Percentiles rank a stretch among this genome's conserved stretches.
These are phyloP conservation scores for Mycalesis mineus DNA, from an alignment of 2,888 invertebrate species.

Conservation along the genomic window DNA sequence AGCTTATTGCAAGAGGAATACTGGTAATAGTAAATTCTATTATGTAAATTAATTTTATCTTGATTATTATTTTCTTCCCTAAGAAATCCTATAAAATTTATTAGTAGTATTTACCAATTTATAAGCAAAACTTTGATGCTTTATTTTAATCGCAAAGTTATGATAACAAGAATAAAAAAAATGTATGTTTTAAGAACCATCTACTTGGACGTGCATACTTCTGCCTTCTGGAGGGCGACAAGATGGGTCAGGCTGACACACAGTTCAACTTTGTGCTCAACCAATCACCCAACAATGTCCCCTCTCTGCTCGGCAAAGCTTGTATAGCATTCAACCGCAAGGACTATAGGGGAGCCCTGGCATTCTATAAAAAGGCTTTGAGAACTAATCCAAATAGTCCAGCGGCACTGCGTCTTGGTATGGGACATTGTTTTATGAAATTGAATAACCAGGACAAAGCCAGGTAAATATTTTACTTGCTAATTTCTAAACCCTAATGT, in stretches of 20 bases:
- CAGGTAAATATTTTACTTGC: conserved; percentile 74
- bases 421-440: conserved; percentile 99
- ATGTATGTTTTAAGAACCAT: conserved; percentile 84
- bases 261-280: conserved; percentile 99
- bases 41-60: too few relatives aligned
- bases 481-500: too few relatives aligned
- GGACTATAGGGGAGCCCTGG: conserved; percentile 95
- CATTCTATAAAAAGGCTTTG: conserved; percentile 98
- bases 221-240: conserved; percentile 98
- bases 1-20: too few relatives aligned
- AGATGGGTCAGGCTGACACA: conserved; percentile 99
- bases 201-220: conserved; percentile 98
- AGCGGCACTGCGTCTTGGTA: conserved; percentile 96
- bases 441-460: conserved; percentile 97
- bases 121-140: too few relatives aligned
- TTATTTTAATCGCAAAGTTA: too few relatives aligned
- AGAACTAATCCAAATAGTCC: conserved; percentile 98
- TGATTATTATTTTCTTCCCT: too few relatives aligned
- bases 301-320: conserved; percentile 97
- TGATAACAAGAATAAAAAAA: too few relatives aligned
- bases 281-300: conserved; percentile 96
- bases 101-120: too few relatives aligned
- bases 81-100: too few relatives aligned
- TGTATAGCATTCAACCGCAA: conserved; percentile 99
- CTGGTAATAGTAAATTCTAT: too few relatives aligned